Evolutionary conservation across 2,888 invertebrate genomes (phyloP).

Genomic region (Yponomeuta malinellus): DNA sequence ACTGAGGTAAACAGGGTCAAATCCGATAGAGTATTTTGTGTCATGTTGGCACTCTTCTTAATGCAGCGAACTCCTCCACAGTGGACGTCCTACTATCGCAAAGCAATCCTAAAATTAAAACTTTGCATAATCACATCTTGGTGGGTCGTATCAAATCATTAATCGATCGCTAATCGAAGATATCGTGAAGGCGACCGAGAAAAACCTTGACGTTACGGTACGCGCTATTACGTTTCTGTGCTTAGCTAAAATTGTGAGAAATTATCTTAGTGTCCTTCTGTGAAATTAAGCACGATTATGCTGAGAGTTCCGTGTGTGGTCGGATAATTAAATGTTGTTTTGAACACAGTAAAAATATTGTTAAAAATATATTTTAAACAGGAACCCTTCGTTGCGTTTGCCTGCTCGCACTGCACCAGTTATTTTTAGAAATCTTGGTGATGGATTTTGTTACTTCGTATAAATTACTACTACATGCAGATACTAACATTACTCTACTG

Average conservation of each 20-base stretch:
- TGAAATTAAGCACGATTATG: background rate
- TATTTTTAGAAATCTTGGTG: background rate
- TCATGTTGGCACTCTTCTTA: too few species aligned
- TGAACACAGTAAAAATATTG: too few species aligned
- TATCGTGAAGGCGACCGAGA: background rate
- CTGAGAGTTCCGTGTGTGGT: background rate
- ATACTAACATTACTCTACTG: background rate
- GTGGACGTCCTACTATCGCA: background rate
- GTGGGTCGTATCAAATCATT: background rate
- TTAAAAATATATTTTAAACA: too few species aligned
- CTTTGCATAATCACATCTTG: background rate
- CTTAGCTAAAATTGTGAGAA: background rate
- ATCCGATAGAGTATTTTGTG: too few species aligned
- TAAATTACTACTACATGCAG: background rate
- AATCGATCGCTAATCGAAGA: background rate
- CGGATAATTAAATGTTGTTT: background rate
- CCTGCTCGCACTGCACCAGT: background rate
- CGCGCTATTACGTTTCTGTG: background rate
- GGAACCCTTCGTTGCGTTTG: background rate
- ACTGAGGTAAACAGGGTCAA: too few species aligned
- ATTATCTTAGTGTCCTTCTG: background rate
- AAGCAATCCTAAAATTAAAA: background rate
- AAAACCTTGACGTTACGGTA: background rate
- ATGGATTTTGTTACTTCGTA: background rate
- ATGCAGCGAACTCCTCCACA: too few species aligned